Evolutionary conservation across 2,113 vertebrate species (phyloP), one percentile per base, ranked within the genome.

Genomic region (Pogona vitticeps): DNA sequence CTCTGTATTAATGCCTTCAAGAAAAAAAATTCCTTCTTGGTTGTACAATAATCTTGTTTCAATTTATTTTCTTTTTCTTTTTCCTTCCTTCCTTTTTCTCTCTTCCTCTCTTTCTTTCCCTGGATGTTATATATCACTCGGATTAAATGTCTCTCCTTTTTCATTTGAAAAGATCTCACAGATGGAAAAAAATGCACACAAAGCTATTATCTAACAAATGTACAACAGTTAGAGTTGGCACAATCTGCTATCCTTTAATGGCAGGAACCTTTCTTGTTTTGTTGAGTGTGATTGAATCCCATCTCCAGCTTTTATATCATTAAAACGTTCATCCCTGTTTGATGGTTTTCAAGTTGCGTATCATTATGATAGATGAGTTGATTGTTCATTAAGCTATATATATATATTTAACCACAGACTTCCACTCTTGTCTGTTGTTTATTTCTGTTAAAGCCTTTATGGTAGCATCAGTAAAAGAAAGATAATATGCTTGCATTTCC

Each of bases 151-250:
- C 86, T 90, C 78, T 75, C 73, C 31, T 73, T 80, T 26, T 20
- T 89, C 85, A 92, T 90, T 89, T 82, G 86, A 91, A 92, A 92
- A 91, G 88, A 76, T 84, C 83, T 84, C 72, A 46, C 76, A 46
- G 83, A 42, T 61, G 38, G 36, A 36, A 10, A 83, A 28, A 26
- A 26, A 21, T 18, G 31, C 46, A 42, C 42, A 70, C 18, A 59
- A 89, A 93, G 92, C 90, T 92, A 94, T 93, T 94, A 94, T 92
- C 92, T 91, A 92, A 92, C 90, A 93, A 93, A 93, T 91, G 92
- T 88, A 88, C 95, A 86, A 88, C 93, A 94, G 89, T 89, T 90
- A 92, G 81, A 92, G 87, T 87, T 93, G 91, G 92, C 83, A 76
- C 23, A 88, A 92, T 72, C 92, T 88, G 87, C 91, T 93, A 83